Evolutionary conservation across 2,797 vertebrate species (phyloP).

Genomic region (Pangasius djambal): DNA sequence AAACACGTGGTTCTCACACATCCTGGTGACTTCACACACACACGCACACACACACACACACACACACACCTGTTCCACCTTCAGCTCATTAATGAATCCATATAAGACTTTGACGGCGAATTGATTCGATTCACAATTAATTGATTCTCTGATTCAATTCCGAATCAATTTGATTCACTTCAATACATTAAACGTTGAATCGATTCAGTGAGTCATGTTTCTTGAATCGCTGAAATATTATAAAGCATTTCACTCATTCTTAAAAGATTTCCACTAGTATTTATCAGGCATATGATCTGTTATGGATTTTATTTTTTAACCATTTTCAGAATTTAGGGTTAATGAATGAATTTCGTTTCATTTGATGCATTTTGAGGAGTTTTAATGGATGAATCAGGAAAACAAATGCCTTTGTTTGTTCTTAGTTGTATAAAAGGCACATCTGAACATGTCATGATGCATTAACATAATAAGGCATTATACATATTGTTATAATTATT

Average conservation of each 20-base stretch:
- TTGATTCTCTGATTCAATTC: neutral
- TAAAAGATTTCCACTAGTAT: neutral
- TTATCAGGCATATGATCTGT: neutral
- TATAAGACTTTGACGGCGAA: neutral
- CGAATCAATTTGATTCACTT: neutral
- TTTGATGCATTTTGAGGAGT: neutral
- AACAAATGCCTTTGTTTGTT: neutral
- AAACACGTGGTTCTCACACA: neutral
- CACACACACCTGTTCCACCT: neutral
- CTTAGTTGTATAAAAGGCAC: neutral
- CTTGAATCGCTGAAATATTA: neutral
- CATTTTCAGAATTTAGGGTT: neutral
- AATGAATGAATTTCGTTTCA: neutral
- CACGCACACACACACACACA: slow-evolving; percentile 4
- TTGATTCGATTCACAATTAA: neutral
- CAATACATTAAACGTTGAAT: neutral
- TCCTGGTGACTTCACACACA: neutral
- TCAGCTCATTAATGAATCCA: neutral
- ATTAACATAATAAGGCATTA: neutral
- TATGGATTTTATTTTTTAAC: neutral
- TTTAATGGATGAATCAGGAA: neutral
- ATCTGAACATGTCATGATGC: neutral
- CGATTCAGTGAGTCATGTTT: neutral
- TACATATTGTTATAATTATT: neutral
- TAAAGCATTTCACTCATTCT: neutral